Evolutionary conservation across 2,888 invertebrate genomes (phyloP).

Genomic region (Buathra laborator): DNA sequence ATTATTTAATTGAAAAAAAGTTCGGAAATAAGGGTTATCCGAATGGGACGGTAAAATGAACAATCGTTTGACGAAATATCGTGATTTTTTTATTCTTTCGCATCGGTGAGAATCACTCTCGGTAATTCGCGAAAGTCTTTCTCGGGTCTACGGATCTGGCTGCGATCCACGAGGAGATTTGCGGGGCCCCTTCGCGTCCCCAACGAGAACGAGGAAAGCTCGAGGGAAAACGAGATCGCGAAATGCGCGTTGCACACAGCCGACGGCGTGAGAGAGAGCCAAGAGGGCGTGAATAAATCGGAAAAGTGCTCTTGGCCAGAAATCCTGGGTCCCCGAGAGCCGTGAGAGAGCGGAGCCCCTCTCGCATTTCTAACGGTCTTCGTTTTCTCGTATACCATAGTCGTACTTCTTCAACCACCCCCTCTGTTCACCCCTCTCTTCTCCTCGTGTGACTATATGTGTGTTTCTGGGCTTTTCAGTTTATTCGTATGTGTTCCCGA

Average conservation of each 20-base stretch:
- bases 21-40: background rate
- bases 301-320: conserved; percentile 69
- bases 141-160: background rate
- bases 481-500: background rate
- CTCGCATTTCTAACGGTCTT: conserved; percentile 54
- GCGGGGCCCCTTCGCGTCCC: background rate
- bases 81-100: conserved; percentile 29
- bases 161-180: conserved; percentile 8
- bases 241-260: conserved; percentile 39
- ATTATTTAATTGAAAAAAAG: no score
- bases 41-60: background rate
- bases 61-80: conserved; percentile 47
- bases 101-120: conserved; percentile 11
- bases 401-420: conserved; percentile 9
- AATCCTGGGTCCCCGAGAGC: conserved; percentile 49
- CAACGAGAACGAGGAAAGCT: conserved; percentile 21
- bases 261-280: conserved; percentile 53
- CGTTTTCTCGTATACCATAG: conserved; percentile 39
- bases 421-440: background rate
- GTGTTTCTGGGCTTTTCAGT: background rate
- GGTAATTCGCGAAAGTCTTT: background rate
- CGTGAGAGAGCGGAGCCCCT: conserved; percentile 30
- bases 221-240: conserved; percentile 41
- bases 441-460: background rate
- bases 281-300: conserved; percentile 73